Base-by-base conservation (phyloP, 2,888 invertebrate genomes). In the Antitype chi region DNA sequence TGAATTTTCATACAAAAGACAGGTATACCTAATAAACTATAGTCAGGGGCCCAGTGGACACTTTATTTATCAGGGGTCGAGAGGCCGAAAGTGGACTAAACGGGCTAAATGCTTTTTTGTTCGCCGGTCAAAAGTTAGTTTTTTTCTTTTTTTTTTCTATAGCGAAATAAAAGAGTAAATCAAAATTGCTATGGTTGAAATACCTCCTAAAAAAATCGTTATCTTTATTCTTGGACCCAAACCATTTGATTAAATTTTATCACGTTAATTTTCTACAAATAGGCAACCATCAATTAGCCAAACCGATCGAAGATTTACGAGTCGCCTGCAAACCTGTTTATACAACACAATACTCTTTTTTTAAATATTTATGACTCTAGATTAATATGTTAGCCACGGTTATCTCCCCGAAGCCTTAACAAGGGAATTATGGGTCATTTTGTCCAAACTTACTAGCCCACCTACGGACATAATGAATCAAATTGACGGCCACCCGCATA, bases 401-500 rank as follows among this genome's bases (percentile, higher is more conserved):
- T 92, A 94, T 93, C 91, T 93, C 91, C 90, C 89, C 81, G 78
- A 88, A 91, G 91, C 91, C 88, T 92, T 94, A 95, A 96, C 96
- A 94, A 96, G 95, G 93, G 91, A 94, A 96, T 96, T 95, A 96
- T 92, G 92, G 95, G 94, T 95, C 90, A 95, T 96, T 95, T 94
- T 90, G 90, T 92, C 89, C 89, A 89, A 91, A 93, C 91, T 92
- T 92, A 92, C 89, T 83, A 89, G 95, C 93, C 96, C 96, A 96
- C 96, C 96, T 95, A 95, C 94, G 85, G 85, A 85, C 85, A 91
- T 92, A 94, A 94, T 94, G 93, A 93, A 93, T 94, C 92, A 94
- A 94, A 94, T 93, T 91, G 91, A 89, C 80, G 95, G 90, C 96
- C 96, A 96, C 96, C 95, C 96, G 92, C 74, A 15, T 68, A 55